Evolutionary conservation across 1,140 invertebrate genomes (phyloP).

Genomic region (Belonocnema kinseyi): DNA sequence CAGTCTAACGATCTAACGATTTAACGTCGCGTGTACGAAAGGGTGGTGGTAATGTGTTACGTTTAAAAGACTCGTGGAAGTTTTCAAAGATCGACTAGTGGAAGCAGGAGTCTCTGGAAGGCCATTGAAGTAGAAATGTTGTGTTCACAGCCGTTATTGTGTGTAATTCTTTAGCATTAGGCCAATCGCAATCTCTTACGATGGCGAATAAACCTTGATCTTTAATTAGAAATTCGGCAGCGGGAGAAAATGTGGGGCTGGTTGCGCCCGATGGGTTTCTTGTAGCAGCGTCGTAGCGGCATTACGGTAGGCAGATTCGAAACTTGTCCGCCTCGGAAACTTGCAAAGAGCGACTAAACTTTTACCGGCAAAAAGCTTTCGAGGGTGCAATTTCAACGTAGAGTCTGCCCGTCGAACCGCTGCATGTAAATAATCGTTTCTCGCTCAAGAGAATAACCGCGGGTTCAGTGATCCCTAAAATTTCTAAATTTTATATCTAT

Average conservation of each 20-base stretch:
- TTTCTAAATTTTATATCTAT: constrained; percentile 13
- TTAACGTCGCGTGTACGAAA: background rate
- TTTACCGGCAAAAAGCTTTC: constrained; percentile 60
- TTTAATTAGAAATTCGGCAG: constrained; percentile 71
- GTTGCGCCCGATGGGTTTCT: constrained; percentile 65
- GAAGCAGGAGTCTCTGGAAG: background rate
- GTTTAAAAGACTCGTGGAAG: background rate
- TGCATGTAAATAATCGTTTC: constrained; percentile 64
- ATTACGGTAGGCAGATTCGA: constrained; percentile 63
- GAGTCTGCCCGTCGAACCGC: constrained; percentile 46
- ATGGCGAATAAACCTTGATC: constrained; percentile 65
- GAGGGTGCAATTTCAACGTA: constrained; percentile 56
- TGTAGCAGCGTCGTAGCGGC: constrained; percentile 65
- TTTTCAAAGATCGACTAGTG: background rate
- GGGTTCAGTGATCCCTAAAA: background rate
- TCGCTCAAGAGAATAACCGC: constrained; percentile 35
- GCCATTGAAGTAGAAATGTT: constrained; percentile 2
- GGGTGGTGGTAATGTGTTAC: background rate
- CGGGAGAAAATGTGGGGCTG: constrained; percentile 56
- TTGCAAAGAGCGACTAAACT: constrained; percentile 57
- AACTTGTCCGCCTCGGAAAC: constrained; percentile 61
- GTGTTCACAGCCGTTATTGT: background rate
- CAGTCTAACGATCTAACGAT: background rate
- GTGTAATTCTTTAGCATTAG: background rate
- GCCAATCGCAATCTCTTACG: constrained; percentile 12